Base-by-base conservation (phyloP, 2,797 vertebrate species). In the Neomorphus geoffroyi region DNA sequence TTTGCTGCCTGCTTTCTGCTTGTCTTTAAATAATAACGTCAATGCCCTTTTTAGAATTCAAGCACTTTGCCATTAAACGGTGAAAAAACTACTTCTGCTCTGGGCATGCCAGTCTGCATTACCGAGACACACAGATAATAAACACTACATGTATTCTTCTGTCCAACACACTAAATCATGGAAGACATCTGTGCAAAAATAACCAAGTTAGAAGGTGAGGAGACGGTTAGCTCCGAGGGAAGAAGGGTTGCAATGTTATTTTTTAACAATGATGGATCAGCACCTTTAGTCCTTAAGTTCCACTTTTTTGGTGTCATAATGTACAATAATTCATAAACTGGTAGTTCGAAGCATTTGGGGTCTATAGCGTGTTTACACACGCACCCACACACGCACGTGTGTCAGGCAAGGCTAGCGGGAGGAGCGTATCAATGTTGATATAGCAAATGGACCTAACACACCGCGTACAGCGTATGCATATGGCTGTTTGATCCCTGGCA, bases 21-120 rank as follows among this genome's bases (percentile, higher is more conserved):
- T 88, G 50, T 81, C 80, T 87, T 90, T 88, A 85, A 92, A 94
- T 80, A 90, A 92, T 50, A 88, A 79, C 23, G 53, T 41, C 30
- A 28, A 22, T 90, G 64, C 64, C 86, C 67, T 92, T 94, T 92
- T 94, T 78, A 82, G 71, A 92, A 95, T 73, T 79, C 71, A 80
- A 69, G 37, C 74, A 85, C 74, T 93, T 81, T 78, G 74, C 83
- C 78, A 74, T 93, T 85, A 82, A 71, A 78, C 26, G 69, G 64
- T 88, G 88, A 95, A 96, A 79, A 94, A 96, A 85, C 86, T 80
- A 50, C 80, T 95, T 70, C 27, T 67, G 60, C 57, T 90, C 48
- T 71, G 82, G 50, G 64, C 70, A 15, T n/a, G 41, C 37, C 74
- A 74, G 41, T 92, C 83, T 93, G 56, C 83, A 88, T 90, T 66